phyloP scores from a whole-genome alignment of 2,797 vertebrate genomes.

The Esox lucius region DNA sequence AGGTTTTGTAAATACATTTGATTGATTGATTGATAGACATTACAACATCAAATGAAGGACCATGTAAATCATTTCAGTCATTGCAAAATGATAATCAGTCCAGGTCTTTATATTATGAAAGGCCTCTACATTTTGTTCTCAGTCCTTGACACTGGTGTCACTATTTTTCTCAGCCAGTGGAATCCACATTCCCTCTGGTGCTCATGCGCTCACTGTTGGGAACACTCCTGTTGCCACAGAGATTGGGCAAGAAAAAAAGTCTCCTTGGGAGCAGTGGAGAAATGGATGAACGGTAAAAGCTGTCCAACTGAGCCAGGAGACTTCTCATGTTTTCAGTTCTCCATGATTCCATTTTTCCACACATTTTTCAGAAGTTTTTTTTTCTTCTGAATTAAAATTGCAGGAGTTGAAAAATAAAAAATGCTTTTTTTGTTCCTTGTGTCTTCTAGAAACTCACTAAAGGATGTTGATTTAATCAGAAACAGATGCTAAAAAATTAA shows the following conservation, averaged over 20 bases:
- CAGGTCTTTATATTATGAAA: background rate
- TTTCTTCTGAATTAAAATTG: background rate
- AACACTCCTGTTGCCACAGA: constrained; percentile 66
- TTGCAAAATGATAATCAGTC: background rate
- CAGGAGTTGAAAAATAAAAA: background rate
- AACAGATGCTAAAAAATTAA: constrained; percentile 50
- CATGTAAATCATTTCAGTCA: background rate
- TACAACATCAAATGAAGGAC: background rate
- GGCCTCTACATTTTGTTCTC: background rate
- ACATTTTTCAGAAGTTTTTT: constrained; percentile 26
- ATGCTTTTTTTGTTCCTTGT: constrained; percentile 37
- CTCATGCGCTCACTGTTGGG: constrained; percentile 54
- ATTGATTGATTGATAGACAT: background rate
- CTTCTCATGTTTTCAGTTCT: constrained; percentile 39
- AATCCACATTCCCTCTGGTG: constrained; percentile 40
- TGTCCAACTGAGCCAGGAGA: constrained; percentile 34
- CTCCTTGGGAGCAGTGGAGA: constrained; percentile 50
- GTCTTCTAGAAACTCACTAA: constrained; percentile 44
- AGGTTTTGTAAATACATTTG: background rate
- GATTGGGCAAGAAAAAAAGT: constrained; percentile 64
- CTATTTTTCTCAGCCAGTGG: constrained; percentile 21
- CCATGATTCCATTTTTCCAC: constrained; percentile 42
- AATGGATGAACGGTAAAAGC: constrained; percentile 55
- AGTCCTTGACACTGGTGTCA: background rate
- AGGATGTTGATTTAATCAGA: constrained; percentile 28